These are phyloP conservation scores for Crotophaga sulcirostris DNA, from an alignment of 2,113 vertebrate genomes.

Conservation along the genomic window DNA sequence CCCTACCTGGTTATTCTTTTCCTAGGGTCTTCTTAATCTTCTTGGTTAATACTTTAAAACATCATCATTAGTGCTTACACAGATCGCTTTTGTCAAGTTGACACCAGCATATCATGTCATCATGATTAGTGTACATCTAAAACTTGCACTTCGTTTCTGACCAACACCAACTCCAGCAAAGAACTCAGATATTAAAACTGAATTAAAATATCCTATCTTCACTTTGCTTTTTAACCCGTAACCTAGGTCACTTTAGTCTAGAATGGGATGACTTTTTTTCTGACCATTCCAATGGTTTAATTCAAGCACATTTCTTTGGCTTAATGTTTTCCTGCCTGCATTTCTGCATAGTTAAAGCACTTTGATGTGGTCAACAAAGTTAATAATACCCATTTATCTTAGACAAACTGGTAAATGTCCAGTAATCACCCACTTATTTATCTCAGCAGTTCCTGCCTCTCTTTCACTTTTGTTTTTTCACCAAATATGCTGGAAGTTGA, in stretches of 20 bases:
- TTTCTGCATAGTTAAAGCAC: conserved; percentile 38
- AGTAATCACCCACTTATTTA: background rate
- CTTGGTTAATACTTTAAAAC: background rate
- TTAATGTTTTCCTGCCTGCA: conserved; percentile 22
- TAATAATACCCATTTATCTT: conserved; percentile 25
- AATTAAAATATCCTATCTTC: background rate
- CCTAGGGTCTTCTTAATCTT: background rate
- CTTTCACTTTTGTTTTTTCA: background rate
- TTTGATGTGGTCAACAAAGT: background rate
- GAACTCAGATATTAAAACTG: background rate
- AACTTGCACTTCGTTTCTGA: background rate
- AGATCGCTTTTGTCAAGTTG: background rate
- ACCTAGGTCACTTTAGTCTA: background rate
- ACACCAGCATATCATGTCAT: background rate
- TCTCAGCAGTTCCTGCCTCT: background rate
- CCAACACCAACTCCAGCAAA: background rate
- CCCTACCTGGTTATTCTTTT: background rate
- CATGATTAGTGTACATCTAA: background rate
- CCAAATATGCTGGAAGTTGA: conserved; percentile 8
- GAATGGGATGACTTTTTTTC: background rate
- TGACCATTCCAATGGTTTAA: background rate
- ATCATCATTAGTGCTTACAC: background rate
- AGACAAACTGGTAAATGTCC: background rate
- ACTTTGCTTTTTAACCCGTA: background rate
- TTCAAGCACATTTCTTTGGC: background rate